Evolutionary conservation across 92 coral and sea anemone genomes (phyloP).

Genomic region (Palythoa grandis): DNA sequence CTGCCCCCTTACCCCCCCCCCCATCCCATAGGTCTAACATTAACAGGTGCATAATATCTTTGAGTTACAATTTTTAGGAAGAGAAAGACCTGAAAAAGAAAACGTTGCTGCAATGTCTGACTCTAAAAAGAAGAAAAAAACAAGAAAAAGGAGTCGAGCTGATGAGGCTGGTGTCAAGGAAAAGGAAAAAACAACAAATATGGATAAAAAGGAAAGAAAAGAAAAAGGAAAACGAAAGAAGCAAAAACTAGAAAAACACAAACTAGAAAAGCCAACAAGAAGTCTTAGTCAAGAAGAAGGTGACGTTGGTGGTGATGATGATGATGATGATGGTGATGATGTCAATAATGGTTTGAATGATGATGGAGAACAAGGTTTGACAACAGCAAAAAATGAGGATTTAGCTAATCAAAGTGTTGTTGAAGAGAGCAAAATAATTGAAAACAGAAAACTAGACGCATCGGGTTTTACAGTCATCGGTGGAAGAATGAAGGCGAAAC

Average conservation of each 20-base stretch:
- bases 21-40: no score
- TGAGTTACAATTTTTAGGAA: not conserved
- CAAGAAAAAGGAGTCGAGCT: not conserved
- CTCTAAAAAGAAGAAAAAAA: not conserved
- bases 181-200: constrained; percentile 9
- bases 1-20: no score
- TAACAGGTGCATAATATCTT: no score
- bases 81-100: not conserved
- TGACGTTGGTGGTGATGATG: not conserved
- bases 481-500: constrained; percentile 57
- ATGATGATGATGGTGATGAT: not conserved
- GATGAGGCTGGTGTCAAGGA: not conserved
- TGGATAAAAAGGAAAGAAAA: not conserved
- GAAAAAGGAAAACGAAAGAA: constrained; percentile 5
- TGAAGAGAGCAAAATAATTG: constrained; percentile 7
- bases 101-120: no score
- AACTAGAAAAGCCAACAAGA: not conserved
- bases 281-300: not conserved
- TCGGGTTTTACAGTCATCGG: constrained; percentile 90
- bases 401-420: constrained; percentile 5
- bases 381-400: not conserved
- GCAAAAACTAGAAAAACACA: not conserved
- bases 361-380: constrained; percentile 1
- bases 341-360: not conserved
- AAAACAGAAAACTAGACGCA: not conserved